phyloP scores from a whole-genome alignment of 2,113 vertebrate genomes.

The Delphinapterus leucas region DNA sequence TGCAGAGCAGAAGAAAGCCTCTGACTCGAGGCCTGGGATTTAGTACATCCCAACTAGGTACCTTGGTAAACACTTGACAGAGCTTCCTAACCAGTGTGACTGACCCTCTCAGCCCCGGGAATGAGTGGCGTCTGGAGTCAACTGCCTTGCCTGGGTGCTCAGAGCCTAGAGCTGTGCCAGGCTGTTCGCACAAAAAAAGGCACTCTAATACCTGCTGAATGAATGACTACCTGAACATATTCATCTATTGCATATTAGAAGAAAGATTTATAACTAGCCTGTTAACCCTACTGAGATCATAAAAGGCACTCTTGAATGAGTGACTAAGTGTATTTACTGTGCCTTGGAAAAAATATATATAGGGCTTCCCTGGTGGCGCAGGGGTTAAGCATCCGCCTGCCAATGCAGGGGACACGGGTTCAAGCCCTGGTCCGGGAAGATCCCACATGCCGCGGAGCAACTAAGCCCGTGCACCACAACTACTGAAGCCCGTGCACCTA shows the following conservation, averaged over 20 bases:
- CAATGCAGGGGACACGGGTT: too few relatives aligned
- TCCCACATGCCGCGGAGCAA: too few relatives aligned
- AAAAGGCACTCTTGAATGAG: neutral
- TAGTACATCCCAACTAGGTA: neutral
- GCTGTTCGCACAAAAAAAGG: neutral
- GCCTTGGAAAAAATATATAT: neutral
- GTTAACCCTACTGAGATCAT: neutral
- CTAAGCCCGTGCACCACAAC: too few relatives aligned
- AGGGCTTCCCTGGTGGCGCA: too few relatives aligned
- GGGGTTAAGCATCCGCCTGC: too few relatives aligned
- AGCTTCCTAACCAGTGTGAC: neutral
- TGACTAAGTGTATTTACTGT: neutral
- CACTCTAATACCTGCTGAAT: neutral
- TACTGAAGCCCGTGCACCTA: too few relatives aligned
- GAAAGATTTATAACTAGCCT: neutral
- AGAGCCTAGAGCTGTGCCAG: neutral
- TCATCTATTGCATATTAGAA: neutral
- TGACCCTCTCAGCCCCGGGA: neutral
- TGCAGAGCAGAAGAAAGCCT: neutral
- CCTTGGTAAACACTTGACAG: neutral
- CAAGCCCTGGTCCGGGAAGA: too few relatives aligned
- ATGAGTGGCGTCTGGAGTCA: neutral
- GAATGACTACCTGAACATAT: neutral
- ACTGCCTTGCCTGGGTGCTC: neutral
- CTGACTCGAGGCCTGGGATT: neutral